phyloP scores from a whole-genome alignment of 2,888 invertebrate genomes.

The Drosophila kokeensis region DNA sequence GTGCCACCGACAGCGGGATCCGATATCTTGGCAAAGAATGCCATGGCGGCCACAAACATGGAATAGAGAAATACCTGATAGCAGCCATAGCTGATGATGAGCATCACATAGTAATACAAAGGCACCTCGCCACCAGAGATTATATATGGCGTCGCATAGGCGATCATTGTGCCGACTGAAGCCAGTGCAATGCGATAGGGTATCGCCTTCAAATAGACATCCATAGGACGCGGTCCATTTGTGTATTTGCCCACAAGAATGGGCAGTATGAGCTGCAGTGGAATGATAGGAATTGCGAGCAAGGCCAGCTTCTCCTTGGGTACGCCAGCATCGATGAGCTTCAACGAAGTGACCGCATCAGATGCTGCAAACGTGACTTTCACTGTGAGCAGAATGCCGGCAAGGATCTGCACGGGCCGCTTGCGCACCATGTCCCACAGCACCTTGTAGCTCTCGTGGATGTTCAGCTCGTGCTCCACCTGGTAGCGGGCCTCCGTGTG shows the following conservation, averaged over 20 bases:
- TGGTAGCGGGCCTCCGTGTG: conserved; percentile 77
- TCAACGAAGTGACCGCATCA: conserved; percentile 97
- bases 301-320: conserved; percentile 97
- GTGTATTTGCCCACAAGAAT: conserved; percentile 91
- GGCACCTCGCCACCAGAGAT: conserved; percentile 87
- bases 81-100: conserved; percentile 92
- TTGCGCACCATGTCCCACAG: conserved; percentile 93
- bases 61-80: conserved; percentile 98
- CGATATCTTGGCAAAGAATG: conserved; percentile 98
- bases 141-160: conserved; percentile 93
- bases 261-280: conserved; percentile 96
- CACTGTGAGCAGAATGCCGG: conserved; percentile 93
- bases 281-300: conserved; percentile 96
- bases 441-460: conserved; percentile 92
- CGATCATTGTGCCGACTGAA: conserved; percentile 92
- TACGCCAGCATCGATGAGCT: conserved; percentile 97
- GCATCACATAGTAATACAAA: conserved; percentile 90
- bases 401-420: conserved; percentile 91
- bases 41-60: conserved; percentile 99
- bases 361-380: conserved; percentile 98
- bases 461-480: conserved; percentile 85
- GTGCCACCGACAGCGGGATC: conserved; percentile 99
- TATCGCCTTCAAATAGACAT: conserved; percentile 94
- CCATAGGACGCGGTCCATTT: conserved; percentile 94
- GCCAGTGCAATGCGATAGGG: conserved; percentile 95